Conservation (phyloP, 35 echinoderm and acorn worm species). For the Nesometra sesokonis region DNA sequence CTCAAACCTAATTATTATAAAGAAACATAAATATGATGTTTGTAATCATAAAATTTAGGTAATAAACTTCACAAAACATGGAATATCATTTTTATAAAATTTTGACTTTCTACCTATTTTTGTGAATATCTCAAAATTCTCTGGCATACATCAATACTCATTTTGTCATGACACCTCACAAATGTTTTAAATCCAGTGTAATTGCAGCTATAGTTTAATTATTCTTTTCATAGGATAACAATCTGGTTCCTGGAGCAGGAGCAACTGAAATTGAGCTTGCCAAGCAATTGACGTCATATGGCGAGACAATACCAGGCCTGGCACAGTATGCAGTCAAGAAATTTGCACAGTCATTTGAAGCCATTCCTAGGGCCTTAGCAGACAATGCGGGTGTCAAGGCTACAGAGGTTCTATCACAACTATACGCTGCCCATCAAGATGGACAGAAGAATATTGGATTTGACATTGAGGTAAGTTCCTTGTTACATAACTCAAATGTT, state of each 20-base stretch:
- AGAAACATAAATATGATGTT: too few species aligned
- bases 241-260: slow-evolving; percentile 75
- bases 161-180: too few species aligned
- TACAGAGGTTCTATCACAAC: slow-evolving; percentile 79
- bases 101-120: too few species aligned
- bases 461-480: slow-evolving; percentile 71
- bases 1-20: too few species aligned
- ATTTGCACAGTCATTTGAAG: slow-evolving; percentile 84
- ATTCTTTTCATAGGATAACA: slow-evolving; percentile 41
- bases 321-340: slow-evolving; percentile 94
- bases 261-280: slow-evolving; percentile 88
- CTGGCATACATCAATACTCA: too few species aligned
- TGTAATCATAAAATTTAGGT: too few species aligned
- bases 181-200: too few species aligned
- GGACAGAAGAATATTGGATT: slow-evolving; percentile 80
- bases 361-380: slow-evolving; percentile 65
- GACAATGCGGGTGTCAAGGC: slow-evolving; percentile 92
- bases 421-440: slow-evolving; percentile 92
- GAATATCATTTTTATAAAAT: too few species aligned
- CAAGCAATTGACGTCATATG: slow-evolving; percentile 56
- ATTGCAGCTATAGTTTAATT: too few species aligned
- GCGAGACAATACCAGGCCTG: slow-evolving; percentile 88
- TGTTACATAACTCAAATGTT: background rate
- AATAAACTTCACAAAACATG: too few species aligned
- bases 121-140: too few species aligned